Base-by-base conservation (phyloP, 2,113 vertebrate species). In the Mesocricetus auratus region DNA sequence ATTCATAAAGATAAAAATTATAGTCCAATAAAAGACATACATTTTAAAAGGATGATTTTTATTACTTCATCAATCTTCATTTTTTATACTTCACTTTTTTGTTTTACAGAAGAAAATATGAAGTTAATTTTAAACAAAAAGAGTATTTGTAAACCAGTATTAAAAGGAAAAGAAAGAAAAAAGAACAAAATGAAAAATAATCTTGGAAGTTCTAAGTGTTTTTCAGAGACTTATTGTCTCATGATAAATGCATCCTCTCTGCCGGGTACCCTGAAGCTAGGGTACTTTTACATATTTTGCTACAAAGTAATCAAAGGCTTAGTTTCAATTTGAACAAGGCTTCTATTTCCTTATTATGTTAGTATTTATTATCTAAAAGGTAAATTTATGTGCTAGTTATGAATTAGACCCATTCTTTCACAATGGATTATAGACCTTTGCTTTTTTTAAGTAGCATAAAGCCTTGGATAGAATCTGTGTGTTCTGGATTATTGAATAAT, bases 1-100 rank as follows among this genome's bases (percentile, higher is more conserved):
- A 94, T 97, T 97, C 77, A 96, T 97, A 98, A 97, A 97, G 97
- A 58, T 45, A 77, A 60, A 75, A 3, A 39, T 87, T 87, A 81
- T 7, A 88, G 66, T 81, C 5, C 11, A 78, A 22, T 94, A 45
- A 86, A 91, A 56, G 9, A 45, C 0, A 86, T 13, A 92, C 39
- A 94, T 82, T 95, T 86, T 56, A 82, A 97, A 86, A 60, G 10
- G 2, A 62, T 73, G 21, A 8, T 56, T 77, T 81, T 77, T 78
- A 47, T 87, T 33, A 85, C 45, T 94, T 94, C 3, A 15, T 89
- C 58, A 73, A 26, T 64, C 50, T 90, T 68, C 53, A 64, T 53
- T 10, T 64, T 36, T 58, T 91, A 71, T n/a, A 24, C 12, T 22
- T 47, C 26, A 12, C 79, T 7, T 29, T 75, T 92, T 82, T 53